Evolutionary conservation across 2,797 vertebrate species (phyloP).

Genomic region (Nyctibius grandis): DNA sequence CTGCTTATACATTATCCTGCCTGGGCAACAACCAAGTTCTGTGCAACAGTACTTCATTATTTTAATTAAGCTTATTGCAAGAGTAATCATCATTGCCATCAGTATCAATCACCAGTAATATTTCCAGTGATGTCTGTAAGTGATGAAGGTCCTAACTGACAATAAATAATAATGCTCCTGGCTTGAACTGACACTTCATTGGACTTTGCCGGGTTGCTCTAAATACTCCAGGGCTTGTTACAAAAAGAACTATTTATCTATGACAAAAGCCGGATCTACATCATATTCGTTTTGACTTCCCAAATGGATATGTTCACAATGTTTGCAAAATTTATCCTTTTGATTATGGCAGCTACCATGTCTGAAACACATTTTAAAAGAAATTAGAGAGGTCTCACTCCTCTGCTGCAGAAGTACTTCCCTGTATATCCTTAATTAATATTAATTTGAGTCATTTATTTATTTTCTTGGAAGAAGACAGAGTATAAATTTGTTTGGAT

Average conservation of each 20-base stretch:
- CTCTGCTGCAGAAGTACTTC: not conserved
- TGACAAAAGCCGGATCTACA: conserved; percentile 72
- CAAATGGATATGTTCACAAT: conserved; percentile 67
- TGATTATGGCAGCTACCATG: conserved; percentile 39
- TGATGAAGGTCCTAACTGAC: conserved; percentile 71
- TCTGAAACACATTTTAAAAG: conserved; percentile 52
- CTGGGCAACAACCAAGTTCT: conserved; percentile 61
- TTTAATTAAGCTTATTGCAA: conserved; percentile 96
- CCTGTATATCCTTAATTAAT: not conserved
- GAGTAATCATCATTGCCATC: conserved; percentile 87
- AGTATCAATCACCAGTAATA: conserved; percentile 84
- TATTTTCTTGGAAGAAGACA: conserved; percentile 5
- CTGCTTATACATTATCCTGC: conserved; percentile 77
- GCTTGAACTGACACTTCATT: conserved; percentile 73
- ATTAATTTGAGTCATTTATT: conserved; percentile 18
- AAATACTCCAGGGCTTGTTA: conserved; percentile 76
- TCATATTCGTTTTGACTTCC: conserved; percentile 72
- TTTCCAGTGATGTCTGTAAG: conserved; percentile 78
- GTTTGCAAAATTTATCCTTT: conserved; percentile 68
- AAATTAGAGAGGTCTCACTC: conserved; percentile 40
- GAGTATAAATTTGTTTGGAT: conserved; percentile 34
- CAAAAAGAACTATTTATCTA: conserved; percentile 81
- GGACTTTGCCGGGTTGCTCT: conserved; percentile 70
- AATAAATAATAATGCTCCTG: conserved; percentile 74
- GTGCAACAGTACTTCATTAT: conserved; percentile 84